Conservation (phyloP, 2,888 invertebrate genomes). For the Lutraria lutraria region DNA sequence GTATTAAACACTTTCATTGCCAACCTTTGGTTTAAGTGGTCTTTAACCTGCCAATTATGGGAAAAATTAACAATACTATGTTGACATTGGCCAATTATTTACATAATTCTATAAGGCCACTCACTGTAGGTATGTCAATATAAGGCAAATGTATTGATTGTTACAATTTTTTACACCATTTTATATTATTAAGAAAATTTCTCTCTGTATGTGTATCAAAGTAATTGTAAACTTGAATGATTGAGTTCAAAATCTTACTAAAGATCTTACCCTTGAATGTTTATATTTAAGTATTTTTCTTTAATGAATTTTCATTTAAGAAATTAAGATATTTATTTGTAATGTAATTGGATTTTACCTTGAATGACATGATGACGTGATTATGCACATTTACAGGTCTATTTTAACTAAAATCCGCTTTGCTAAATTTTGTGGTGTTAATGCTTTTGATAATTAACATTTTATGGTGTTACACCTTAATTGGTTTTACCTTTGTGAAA, state of each 20-base stretch:
- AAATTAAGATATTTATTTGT: not conserved
- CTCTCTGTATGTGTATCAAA: not conserved
- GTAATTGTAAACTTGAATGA: not conserved
- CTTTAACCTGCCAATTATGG: constrained; percentile 27
- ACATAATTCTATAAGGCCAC: constrained; percentile 1
- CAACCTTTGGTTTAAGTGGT: constrained; percentile 50
- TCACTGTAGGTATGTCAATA: not conserved
- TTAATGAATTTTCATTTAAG: not conserved
- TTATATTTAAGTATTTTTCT: not conserved
- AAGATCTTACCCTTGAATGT: not conserved
- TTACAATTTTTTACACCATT: not conserved
- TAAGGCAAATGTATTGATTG: constrained; percentile 11
- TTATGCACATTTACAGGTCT: not conserved
- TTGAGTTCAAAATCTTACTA: not conserved
- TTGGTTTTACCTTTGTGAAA: not conserved
- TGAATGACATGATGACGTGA: not conserved
- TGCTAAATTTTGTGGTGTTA: not conserved
- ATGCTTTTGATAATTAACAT: not conserved
- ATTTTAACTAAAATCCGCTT: not conserved
- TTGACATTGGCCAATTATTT: constrained; percentile 33
- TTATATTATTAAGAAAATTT: not conserved
- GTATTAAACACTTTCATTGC: not conserved
- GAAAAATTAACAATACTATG: constrained; percentile 17
- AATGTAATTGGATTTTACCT: constrained; percentile 8
- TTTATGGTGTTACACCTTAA: not conserved